Evolutionary conservation across 37 sponge, comb jelly and placozoan species (phyloP).

Genomic region (Hexactinellida sp.): DNA sequence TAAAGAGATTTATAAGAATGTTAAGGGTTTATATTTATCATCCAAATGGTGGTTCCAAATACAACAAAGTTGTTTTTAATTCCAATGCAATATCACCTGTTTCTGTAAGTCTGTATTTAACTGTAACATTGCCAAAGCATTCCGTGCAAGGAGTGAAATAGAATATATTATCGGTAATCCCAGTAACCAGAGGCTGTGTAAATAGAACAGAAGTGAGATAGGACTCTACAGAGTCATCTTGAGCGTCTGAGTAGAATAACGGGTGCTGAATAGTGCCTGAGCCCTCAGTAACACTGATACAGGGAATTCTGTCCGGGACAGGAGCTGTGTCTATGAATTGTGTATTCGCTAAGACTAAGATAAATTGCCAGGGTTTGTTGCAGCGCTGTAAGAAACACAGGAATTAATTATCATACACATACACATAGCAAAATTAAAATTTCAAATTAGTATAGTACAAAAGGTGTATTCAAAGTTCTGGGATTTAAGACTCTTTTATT

Average conservation of each 20-base stretch:
- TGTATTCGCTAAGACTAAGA: background rate
- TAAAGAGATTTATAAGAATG: no score
- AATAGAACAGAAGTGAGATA: background rate
- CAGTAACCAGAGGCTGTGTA: background rate
- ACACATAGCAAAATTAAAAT: no score
- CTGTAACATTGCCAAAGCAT: background rate
- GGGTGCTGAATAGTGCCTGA: background rate
- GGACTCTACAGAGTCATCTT: background rate
- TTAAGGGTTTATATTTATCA: no score
- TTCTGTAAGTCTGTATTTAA: background rate
- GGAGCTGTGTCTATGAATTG: background rate
- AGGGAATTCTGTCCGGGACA: background rate
- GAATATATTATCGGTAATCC: background rate
- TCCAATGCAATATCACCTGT: no score
- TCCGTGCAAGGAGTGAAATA: background rate
- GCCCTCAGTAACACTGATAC: background rate
- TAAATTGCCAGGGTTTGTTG: background rate
- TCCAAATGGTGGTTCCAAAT: no score
- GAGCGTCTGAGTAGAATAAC: background rate
- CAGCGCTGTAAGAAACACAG: no score
- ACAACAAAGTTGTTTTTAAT: no score
- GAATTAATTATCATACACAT: no score
- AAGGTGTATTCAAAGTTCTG: no score
- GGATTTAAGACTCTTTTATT: no score
- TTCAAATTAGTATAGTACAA: no score